Percentiles rank a stretch among this genome's conserved stretches.
These are phyloP conservation scores for Callyntrura guangdongensis DNA, from an alignment of 2,888 invertebrate genomes.

Conservation along the genomic window DNA sequence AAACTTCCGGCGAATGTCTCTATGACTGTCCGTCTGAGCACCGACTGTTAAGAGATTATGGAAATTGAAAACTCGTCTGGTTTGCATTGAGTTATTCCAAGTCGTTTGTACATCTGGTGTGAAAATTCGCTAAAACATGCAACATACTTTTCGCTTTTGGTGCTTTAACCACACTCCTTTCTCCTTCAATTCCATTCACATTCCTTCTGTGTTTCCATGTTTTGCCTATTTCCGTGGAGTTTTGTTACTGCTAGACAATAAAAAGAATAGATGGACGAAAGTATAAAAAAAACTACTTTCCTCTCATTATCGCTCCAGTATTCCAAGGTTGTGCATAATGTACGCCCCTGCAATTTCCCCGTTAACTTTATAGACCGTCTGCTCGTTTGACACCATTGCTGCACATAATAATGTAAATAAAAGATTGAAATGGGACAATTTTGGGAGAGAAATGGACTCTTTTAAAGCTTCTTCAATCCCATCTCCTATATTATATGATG, in stretches of 20 bases:
- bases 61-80: too few species aligned
- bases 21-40: too few species aligned
- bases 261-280: not conserved
- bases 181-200: not conserved
- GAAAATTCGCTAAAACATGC: too few species aligned
- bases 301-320: not conserved
- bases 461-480: not conserved
- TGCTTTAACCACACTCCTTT: not conserved
- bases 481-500: not conserved
- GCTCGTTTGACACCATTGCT: slow-evolving; percentile 1
- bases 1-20: not conserved
- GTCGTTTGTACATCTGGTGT: too few species aligned
- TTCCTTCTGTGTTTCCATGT: not conserved
- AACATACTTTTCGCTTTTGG: too few species aligned
- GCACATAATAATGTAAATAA: not conserved
- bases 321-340: slow-evolving; percentile 16
- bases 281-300: too few species aligned
- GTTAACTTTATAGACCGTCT: slow-evolving; percentile 17
- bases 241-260: not conserved
- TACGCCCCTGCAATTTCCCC: not conserved
- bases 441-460: not conserved
- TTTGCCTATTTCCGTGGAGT: not conserved
- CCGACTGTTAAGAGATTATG: too few species aligned
- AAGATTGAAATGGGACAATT: slow-evolving; percentile 25
- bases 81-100: too few species aligned